Evolutionary conservation across 2,113 vertebrate genomes (phyloP).

Genomic region (Enhydra lutris): DNA sequence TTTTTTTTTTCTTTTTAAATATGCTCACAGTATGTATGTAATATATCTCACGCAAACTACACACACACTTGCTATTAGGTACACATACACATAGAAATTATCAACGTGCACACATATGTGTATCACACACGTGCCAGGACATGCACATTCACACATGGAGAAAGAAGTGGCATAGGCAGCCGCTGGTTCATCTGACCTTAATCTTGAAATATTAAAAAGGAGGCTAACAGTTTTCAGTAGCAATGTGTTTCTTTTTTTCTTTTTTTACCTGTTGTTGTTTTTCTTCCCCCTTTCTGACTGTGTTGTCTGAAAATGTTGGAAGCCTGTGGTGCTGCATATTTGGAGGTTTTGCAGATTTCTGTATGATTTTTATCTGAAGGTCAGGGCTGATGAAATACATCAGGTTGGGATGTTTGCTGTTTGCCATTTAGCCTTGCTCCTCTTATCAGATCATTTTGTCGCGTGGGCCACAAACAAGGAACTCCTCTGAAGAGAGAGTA

Average conservation of each 20-base stretch:
- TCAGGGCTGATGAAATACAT: conserved; percentile 83
- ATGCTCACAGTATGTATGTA: conserved; percentile 69
- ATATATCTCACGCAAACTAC: conserved; percentile 56
- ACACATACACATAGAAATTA: conserved; percentile 43
- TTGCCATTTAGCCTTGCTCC: conserved; percentile 82
- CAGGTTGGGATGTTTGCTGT: conserved; percentile 80
- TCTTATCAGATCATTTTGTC: conserved; percentile 82
- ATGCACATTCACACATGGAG: not conserved
- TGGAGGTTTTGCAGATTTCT: conserved; percentile 80
- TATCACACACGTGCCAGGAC: not conserved
- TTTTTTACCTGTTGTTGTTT: not conserved
- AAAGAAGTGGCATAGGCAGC: not conserved
- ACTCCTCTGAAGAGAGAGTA: conserved; percentile 65
- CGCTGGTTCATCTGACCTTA: not conserved
- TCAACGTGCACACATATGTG: not conserved
- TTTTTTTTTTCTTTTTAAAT: conserved; percentile 76
- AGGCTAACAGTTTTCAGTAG: conserved; percentile 64
- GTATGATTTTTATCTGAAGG: conserved; percentile 80
- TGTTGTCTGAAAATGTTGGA: conserved; percentile 75
- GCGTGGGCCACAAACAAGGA: conserved; percentile 76
- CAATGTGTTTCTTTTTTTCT: conserved; percentile 38
- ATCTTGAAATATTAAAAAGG: conserved; percentile 64
- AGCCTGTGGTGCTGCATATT: conserved; percentile 73
- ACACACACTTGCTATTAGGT: not conserved
- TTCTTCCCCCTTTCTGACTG: not conserved